Percentiles rank a stretch among this genome's conserved stretches.
phyloP scores from a whole-genome alignment of 2,888 invertebrate species.

The Argyresthia goedartella region DNA sequence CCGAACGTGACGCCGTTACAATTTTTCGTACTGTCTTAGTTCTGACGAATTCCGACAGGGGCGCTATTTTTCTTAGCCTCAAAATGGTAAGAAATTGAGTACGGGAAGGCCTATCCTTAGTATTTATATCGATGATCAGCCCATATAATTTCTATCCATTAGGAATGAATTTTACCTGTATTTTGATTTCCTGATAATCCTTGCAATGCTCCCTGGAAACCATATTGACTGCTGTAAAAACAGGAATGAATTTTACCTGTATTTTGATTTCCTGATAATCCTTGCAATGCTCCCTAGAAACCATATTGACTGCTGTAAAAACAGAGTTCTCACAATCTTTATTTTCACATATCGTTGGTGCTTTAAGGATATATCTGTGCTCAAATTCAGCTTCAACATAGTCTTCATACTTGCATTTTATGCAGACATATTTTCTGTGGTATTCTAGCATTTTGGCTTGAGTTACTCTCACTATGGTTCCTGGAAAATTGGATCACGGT shows the following conservation, averaged over 20 bases:
- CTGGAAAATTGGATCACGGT: constrained; percentile 38
- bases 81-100: too few relatives aligned
- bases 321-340: constrained; percentile 70
- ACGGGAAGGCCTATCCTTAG: too few relatives aligned
- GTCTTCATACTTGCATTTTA: constrained; percentile 80
- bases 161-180: constrained; percentile 79
- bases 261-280: constrained; percentile 91
- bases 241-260: constrained; percentile 76
- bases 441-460: constrained; percentile 82
- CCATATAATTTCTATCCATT: too few relatives aligned
- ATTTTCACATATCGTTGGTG: constrained; percentile 68
- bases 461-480: constrained; percentile 84
- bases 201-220: constrained; percentile 76
- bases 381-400: constrained; percentile 78
- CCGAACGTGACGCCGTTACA: too few relatives aligned
- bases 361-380: constrained; percentile 69
- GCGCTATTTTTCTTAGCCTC: too few relatives aligned
- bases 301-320: constrained; percentile 61
- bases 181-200: constrained; percentile 89
- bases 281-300: constrained; percentile 75
- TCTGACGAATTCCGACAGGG: too few relatives aligned
- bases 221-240: constrained; percentile 62
- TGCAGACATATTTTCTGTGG: constrained; percentile 79
- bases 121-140: too few relatives aligned
- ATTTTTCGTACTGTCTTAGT: too few relatives aligned